Evolutionary conservation across 2,888 invertebrate species (phyloP).

Genomic region (Isotomurus palustris): DNA sequence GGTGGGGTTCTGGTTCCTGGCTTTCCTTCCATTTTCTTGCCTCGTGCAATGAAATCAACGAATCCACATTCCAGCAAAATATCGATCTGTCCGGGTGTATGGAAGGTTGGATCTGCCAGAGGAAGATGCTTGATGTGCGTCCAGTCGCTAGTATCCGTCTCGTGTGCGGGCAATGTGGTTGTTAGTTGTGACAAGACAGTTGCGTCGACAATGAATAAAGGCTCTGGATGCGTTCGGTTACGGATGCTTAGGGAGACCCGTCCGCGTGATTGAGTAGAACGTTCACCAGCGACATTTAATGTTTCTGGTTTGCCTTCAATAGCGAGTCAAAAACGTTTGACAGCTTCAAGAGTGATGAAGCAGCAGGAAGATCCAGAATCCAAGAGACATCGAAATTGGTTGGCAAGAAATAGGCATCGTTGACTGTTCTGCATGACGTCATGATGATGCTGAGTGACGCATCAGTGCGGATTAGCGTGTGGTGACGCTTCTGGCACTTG

Average conservation of each 20-base stretch:
- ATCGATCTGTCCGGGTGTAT: background rate
- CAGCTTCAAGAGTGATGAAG: too few relatives aligned
- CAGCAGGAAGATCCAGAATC: background rate
- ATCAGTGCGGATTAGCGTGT: background rate
- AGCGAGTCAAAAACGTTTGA: too few relatives aligned
- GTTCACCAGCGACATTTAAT: background rate
- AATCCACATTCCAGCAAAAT: background rate
- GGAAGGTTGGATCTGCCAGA: background rate
- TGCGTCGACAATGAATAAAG: background rate
- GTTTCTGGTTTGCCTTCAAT: too few relatives aligned
- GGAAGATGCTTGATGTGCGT: background rate
- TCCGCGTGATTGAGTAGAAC: background rate
- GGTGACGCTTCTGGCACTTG: background rate
- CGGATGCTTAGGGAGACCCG: background rate
- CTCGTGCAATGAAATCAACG: background rate
- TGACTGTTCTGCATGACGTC: too few relatives aligned
- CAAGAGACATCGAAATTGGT: background rate
- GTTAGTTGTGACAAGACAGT: background rate
- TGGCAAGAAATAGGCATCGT: too few relatives aligned
- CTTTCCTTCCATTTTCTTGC: background rate
- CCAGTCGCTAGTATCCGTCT: background rate
- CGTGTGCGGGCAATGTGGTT: background rate
- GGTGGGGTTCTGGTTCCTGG: background rate
- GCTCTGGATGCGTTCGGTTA: background rate
- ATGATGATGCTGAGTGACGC: background rate